Conservation (phyloP, 2,888 invertebrate species). For the Zonitis immaculata region DNA sequence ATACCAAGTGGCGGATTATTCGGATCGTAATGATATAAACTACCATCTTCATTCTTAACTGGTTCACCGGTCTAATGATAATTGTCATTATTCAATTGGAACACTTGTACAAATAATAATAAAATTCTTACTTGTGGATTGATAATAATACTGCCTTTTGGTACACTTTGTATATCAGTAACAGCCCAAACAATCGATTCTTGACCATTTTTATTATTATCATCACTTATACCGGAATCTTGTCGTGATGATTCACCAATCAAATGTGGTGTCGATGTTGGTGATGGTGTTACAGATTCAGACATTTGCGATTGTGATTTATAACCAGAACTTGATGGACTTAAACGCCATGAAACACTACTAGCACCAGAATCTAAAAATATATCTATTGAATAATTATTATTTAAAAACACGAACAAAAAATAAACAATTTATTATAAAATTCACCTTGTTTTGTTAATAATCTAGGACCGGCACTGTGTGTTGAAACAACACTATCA, state of each 20-base stretch:
- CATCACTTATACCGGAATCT: slow-evolving; percentile 31
- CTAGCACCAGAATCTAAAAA: slow-evolving; percentile 56
- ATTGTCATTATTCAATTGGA: no score
- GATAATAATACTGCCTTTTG: slow-evolving; percentile 82
- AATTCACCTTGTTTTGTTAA: slow-evolving; percentile 70
- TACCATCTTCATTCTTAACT: slow-evolving; percentile 70
- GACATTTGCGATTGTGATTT: slow-evolving; percentile 69
- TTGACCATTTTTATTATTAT: slow-evolving; percentile 26
- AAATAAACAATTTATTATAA: no score
- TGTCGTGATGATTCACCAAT: slow-evolving; percentile 30
- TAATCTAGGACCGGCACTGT: slow-evolving; percentile 59
- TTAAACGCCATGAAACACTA: slow-evolving; percentile 60
- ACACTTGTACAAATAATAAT: no score
- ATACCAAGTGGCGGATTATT: slow-evolving; percentile 57
- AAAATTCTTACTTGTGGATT: no score
- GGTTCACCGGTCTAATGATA: slow-evolving; percentile 76
- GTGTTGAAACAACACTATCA: slow-evolving; percentile 62
- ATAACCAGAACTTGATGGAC: slow-evolving; percentile 73
- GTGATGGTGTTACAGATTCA: slow-evolving; percentile 74
- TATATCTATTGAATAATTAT: background rate
- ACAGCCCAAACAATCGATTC: slow-evolving; percentile 76
- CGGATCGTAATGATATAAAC: slow-evolving; percentile 73
- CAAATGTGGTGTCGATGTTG: slow-evolving; percentile 55
- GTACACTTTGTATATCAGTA: slow-evolving; percentile 78
- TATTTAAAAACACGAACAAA: background rate